Evolutionary conservation across 2,797 vertebrate genomes (phyloP), one percentile per base, ranked within the genome.

Genomic region (Clamator glandarius): DNA sequence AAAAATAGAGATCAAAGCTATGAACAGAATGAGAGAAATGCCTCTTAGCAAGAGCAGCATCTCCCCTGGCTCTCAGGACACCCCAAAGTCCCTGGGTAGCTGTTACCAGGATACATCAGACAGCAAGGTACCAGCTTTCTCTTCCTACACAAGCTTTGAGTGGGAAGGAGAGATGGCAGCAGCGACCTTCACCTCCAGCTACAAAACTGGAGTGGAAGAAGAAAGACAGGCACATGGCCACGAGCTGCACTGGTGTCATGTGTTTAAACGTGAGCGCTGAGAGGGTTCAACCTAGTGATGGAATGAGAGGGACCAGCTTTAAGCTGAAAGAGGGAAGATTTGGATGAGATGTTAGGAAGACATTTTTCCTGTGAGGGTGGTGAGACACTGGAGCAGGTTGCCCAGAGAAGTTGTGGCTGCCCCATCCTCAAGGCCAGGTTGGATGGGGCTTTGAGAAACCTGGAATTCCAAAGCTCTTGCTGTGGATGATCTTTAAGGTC

Each of bases 151-250:
- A 50, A 54, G 29, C 28, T 48, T 7, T 48, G 57, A 86, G 73
- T 14, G 14, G 44, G 35, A 87, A 36, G 14, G 46, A 14, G 35
- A 16, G n/a, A 21, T 3, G 6, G 42, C 42, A 59, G 44, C 16
- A 42, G 58, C 12, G 79, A 46, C 48, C 28, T 52, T 15, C 63
- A 63, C 8, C 68, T 74, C 51, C 79, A 63, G 39, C 64, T 87
- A 23, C 2, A 51, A 62, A 76, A 74, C 10, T 55, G 1, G 3
- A 92, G 18, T 44, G 42, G 42, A 44, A 44, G 42, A 44, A 44
- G 42, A 16, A 12, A 8, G 42, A 44, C 42, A 44, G 18, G 31
- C 24, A 11, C 0, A 1, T 0, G 1, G 63, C 25, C 4, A 1
- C 8, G 44, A 73, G 52, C 0, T 62, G n/a, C 52, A 31, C 10